Percentiles rank a stretch among this genome's conserved stretches.
Evolutionary conservation across 2,113 vertebrate genomes (phyloP).

Genomic region (Jacana jacana): DNA sequence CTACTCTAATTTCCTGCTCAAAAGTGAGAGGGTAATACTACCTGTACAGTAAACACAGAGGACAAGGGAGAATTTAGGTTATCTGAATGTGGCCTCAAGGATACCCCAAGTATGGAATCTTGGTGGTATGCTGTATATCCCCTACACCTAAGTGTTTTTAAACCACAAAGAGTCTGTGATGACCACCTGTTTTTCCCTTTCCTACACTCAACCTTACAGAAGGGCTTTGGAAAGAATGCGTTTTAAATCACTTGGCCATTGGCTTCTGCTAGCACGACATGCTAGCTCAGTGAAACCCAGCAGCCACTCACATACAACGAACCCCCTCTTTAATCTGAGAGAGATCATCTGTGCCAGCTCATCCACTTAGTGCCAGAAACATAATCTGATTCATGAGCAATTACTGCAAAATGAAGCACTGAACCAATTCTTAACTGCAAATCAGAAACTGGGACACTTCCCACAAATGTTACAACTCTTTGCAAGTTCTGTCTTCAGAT

Average conservation of each 20-base stretch:
- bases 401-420: slow-evolving; percentile 51
- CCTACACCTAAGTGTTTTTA: background rate
- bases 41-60: background rate
- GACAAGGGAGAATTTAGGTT: background rate
- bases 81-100: background rate
- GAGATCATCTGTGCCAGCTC: slow-evolving; percentile 44
- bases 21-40: background rate
- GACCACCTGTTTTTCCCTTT: background rate
- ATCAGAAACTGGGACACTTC: background rate
- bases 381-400: slow-evolving; percentile 44
- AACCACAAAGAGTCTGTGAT: background rate
- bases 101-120: background rate
- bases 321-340: slow-evolving; percentile 33
- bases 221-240: background rate
- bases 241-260: background rate
- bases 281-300: background rate
- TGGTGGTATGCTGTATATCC: background rate
- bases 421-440: background rate
- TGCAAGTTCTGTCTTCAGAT: background rate
- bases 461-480: background rate
- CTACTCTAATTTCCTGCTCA: background rate
- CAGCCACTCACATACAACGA: slow-evolving; percentile 43
- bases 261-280: background rate
- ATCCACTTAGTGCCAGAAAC: slow-evolving; percentile 34
- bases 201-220: background rate